These are phyloP conservation scores for Neoascia interrupta DNA, from an alignment of 2,888 invertebrate genomes.

Conservation along the genomic window DNA sequence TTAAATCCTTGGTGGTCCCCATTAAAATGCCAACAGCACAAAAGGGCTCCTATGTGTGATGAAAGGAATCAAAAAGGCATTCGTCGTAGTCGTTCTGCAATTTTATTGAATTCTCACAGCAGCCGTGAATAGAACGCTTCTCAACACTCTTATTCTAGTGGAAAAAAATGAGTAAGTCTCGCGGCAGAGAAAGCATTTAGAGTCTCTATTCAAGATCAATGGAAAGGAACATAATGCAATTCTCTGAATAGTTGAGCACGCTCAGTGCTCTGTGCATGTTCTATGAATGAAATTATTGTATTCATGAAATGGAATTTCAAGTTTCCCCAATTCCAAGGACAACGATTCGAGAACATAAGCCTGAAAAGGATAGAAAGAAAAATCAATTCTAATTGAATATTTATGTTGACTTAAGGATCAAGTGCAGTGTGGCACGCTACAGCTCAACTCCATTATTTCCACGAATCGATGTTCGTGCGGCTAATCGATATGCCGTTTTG, in stretches of 20 bases:
- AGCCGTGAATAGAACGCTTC: slow-evolving; percentile 1
- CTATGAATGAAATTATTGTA: too few relatives aligned
- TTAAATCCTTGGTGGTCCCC: slow-evolving; percentile 22
- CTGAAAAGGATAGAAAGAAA: slow-evolving; percentile 18
- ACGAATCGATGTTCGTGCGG: slow-evolving; percentile 27
- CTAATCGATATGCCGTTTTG: slow-evolving; percentile 65
- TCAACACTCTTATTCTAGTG: neutral
- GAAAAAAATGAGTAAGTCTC: slow-evolving; percentile 4
- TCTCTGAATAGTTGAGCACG: too few relatives aligned
- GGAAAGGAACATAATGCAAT: slow-evolving; percentile 5
- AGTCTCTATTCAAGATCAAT: slow-evolving; percentile 38
- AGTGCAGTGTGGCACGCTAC: slow-evolving; percentile 47
- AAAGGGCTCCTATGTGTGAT: slow-evolving; percentile 5
- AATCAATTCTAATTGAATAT: slow-evolving; percentile 48
- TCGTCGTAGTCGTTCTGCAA: neutral
- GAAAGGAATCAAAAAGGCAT: slow-evolving; percentile 24
- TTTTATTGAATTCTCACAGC: slow-evolving; percentile 23
- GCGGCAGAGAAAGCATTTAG: slow-evolving; percentile 9
- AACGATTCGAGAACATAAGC: slow-evolving; percentile 5
- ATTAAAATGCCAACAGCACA: slow-evolving; percentile 1
- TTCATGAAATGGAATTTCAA: neutral
- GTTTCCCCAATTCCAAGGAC: neutral
- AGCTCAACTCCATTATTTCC: too few relatives aligned
- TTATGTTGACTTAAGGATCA: slow-evolving; percentile 43
- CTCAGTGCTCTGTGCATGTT: too few relatives aligned